These are phyloP conservation scores for Drosophila neutralis DNA, from an alignment of 2,888 invertebrate genomes.

Conservation along the genomic window DNA sequence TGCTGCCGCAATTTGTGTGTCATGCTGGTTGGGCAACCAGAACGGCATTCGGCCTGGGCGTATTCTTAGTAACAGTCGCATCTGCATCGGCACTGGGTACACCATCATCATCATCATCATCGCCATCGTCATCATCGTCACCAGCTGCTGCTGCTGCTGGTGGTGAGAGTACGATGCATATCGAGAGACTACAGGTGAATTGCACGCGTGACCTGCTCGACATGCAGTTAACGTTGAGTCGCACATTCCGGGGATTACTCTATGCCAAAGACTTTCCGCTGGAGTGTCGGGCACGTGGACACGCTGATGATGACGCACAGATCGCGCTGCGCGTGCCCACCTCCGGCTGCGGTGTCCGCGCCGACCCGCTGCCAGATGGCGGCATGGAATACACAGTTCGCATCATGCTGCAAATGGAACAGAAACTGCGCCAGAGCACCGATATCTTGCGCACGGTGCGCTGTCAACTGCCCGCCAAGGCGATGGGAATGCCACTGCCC, in stretches of 20 bases:
- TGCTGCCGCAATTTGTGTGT: constrained; percentile 69
- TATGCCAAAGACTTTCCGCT: constrained; percentile 91
- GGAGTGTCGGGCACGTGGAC: constrained; percentile 89
- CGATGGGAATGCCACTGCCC: constrained; percentile 81
- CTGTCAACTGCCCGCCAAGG: constrained; percentile 85
- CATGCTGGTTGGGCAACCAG: constrained; percentile 82
- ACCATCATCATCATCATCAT: constrained; percentile 15
- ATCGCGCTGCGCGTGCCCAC: constrained; percentile 82
- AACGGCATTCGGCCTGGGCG: constrained; percentile 49
- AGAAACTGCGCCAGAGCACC: constrained; percentile 89
- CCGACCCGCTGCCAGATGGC: constrained; percentile 86
- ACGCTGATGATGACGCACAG: constrained; percentile 59
- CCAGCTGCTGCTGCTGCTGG: background rate
- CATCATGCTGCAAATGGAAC: constrained; percentile 91
- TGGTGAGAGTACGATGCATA: constrained; percentile 67
- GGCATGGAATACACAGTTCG: constrained; percentile 88
- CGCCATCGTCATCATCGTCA: background rate
- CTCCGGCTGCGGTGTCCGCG: constrained; percentile 89
- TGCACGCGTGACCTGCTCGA: constrained; percentile 88
- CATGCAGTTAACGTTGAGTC: constrained; percentile 87
- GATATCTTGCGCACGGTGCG: constrained; percentile 89
- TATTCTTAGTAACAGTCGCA: constrained; percentile 25
- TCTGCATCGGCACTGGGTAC: constrained; percentile 44
- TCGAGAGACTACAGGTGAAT: constrained; percentile 87
- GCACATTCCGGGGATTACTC: constrained; percentile 88